These are phyloP conservation scores for Nasua narica DNA, from an alignment of 2,797 vertebrate genomes.

Conservation along the genomic window DNA sequence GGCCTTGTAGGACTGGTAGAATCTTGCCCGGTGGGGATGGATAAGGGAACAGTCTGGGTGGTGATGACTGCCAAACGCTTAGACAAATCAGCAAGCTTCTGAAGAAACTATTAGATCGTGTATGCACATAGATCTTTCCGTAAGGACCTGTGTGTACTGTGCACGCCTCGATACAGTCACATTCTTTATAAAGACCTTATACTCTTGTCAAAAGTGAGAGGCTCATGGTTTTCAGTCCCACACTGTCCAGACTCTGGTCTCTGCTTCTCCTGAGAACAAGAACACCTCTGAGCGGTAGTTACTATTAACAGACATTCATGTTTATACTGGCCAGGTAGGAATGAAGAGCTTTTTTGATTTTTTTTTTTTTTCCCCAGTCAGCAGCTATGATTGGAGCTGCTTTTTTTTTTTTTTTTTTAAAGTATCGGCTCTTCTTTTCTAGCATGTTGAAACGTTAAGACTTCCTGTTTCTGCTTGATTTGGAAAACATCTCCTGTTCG, in stretches of 20 bases:
- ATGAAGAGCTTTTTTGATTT: conserved; percentile 25
- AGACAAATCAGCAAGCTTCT: not conserved
- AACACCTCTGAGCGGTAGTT: conserved; percentile 29
- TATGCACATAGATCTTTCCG: not conserved
- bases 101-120: not conserved
- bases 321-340: conserved; percentile 65
- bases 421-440: conserved; percentile 7
- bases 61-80: not conserved
- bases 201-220: conserved; percentile 19
- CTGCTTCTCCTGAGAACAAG: not conserved
- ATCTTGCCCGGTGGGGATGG: not conserved
- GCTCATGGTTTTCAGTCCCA: not conserved
- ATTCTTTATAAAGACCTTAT: not conserved
- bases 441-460: conserved; percentile 32
- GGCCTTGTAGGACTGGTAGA: not conserved
- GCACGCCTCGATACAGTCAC: not conserved
- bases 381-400: conserved; percentile 34
- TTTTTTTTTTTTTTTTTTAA: not conserved
- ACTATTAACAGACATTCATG: conserved; percentile 68
- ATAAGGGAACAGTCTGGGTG: not conserved
- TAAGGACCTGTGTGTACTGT: not conserved
- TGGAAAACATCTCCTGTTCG: not conserved
- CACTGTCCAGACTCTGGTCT: not conserved
- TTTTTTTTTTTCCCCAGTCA: not conserved
- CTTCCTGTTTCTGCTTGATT: conserved; percentile 64